Conservation (phyloP, 2,113 vertebrate species). For the Eolophus roseicapilla region DNA sequence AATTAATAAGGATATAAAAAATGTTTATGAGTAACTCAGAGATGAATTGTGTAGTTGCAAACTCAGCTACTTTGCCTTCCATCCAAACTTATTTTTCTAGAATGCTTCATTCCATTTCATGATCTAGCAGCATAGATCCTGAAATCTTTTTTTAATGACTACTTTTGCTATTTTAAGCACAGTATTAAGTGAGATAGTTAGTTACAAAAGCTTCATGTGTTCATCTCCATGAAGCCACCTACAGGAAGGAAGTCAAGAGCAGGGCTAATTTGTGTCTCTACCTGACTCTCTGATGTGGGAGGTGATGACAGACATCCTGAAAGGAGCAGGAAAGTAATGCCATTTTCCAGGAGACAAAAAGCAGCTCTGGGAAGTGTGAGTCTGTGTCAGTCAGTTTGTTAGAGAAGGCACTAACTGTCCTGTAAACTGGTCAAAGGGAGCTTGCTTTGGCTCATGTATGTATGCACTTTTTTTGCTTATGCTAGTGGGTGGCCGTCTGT, state of each 20-base stretch:
- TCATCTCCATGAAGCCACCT: conserved; percentile 33
- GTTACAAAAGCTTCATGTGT: conserved; percentile 26
- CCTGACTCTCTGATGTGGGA: conserved; percentile 12
- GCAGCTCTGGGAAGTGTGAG: background rate
- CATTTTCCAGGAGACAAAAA: conserved; percentile 7
- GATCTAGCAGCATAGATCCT: conserved; percentile 42
- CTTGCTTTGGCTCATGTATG: conserved; percentile 49
- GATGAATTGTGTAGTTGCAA: conserved; percentile 49
- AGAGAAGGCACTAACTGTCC: conserved; percentile 10
- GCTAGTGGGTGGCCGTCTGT: conserved; percentile 44
- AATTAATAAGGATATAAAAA: conserved; percentile 53
- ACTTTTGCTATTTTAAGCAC: conserved; percentile 55
- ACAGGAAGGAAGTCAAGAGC: background rate
- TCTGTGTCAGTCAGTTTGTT: background rate
- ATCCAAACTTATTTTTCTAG: conserved; percentile 57
- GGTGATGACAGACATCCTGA: background rate
- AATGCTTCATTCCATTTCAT: conserved; percentile 51
- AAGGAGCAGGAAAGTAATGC: background rate
- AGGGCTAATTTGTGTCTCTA: conserved; percentile 10
- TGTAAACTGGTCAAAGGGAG: conserved; percentile 1
- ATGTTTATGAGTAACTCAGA: conserved; percentile 38
- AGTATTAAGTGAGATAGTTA: conserved; percentile 45
- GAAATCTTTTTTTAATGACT: conserved; percentile 48
- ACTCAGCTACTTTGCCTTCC: conserved; percentile 48
- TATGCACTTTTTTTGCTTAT: conserved; percentile 74